Base-by-base conservation (phyloP, 1,140 invertebrate species). In the Acyrthosiphon pisum region DNA sequence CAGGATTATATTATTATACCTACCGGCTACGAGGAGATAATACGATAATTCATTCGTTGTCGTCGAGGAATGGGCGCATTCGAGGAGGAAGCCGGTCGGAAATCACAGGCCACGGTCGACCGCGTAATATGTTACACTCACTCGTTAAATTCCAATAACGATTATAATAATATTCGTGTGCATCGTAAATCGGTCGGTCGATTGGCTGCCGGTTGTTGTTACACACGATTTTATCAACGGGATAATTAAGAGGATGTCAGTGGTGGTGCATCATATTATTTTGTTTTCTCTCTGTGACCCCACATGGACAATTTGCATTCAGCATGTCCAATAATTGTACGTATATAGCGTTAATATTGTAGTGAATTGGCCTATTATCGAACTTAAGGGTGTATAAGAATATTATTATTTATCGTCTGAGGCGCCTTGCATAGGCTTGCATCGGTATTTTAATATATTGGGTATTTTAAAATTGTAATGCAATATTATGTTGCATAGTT, bases 51-150 rank as follows among this genome's bases (percentile, higher is more conserved):
- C 6, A 76, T 76, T 76, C 14, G n/a, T 76, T 76, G 60, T 76
- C 30, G 30, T 35, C 60, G 60, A n/a, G 14, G 60, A 68, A 76
- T 76, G 6, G n/a, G 14, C n/a, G 14, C n/a, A 76, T 14, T 76
- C 18, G 11, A 76, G 30, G 60, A n/a, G n/a, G 60, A 76, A 76
- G 60, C 18, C 60, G 60, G n/a, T 76, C 60, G 60, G 60, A 76
- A 76, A 76, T 76, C 60, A n/a, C 60, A 76, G 60, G n/a, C 60
- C n/a, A 76, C 60, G 60, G 60, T 76, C 60, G 30, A n/a, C 60
- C 18, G n/a, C 60, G n/a, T n/a, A 76, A 76, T 30, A 76, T 18
- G 20, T 6, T 6, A n/a, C 14, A 76, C 60, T 76, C 30, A 18
- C 60, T 76, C 60, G 6, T 76, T 76, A 76, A 76, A 76, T 76